phyloP scores from a whole-genome alignment of 2,888 invertebrate species.

The Tinea semifulvella region DNA sequence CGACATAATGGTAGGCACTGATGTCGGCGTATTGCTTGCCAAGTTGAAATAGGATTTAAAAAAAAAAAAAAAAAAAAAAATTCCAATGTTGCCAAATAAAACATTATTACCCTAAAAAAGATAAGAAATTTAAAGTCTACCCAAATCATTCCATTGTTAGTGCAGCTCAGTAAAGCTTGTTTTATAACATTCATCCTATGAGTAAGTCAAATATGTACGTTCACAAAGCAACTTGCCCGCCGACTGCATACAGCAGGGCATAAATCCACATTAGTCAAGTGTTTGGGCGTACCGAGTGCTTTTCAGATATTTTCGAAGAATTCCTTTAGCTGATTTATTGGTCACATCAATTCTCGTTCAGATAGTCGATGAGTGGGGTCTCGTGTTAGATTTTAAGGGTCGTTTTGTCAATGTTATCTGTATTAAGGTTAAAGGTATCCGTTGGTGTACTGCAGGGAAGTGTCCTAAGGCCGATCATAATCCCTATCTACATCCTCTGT shows the following conservation, averaged over 20 bases:
- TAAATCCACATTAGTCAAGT: constrained; percentile 57
- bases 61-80: too few relatives aligned
- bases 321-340: constrained; percentile 44
- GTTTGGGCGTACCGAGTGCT: constrained; percentile 39
- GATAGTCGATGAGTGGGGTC: constrained; percentile 23
- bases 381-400: constrained; percentile 12
- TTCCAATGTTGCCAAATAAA: too few relatives aligned
- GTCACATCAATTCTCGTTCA: constrained; percentile 51
- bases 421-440: too few relatives aligned
- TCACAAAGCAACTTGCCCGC: not conserved
- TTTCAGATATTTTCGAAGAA: constrained; percentile 25
- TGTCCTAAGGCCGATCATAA: too few relatives aligned
- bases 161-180: too few relatives aligned
- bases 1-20: too few relatives aligned
- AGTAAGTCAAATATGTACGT: constrained; percentile 1
- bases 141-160: too few relatives aligned
- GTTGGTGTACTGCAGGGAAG: too few relatives aligned
- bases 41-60: too few relatives aligned
- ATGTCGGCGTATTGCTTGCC: too few relatives aligned
- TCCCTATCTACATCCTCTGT: too few relatives aligned
- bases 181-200: too few relatives aligned
- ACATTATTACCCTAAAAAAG: not conserved
- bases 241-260: constrained; percentile 23
- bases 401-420: constrained; percentile 6
- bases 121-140: not conserved